These are phyloP conservation scores for Charaxes varanes DNA, from an alignment of 1,140 invertebrate species.

Conservation along the genomic window DNA sequence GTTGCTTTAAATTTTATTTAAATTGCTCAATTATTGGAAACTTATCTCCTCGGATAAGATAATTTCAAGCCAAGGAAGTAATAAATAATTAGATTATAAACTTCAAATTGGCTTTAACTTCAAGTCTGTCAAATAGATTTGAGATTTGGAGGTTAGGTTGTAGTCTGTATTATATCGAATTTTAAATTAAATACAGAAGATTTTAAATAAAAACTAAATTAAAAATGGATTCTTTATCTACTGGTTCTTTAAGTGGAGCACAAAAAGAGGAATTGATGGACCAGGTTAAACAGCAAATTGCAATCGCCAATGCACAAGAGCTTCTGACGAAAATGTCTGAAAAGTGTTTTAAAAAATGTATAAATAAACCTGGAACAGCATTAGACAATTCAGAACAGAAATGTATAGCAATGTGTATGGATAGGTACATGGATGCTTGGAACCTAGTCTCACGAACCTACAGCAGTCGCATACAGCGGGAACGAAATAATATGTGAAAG, in stretches of 20 bases:
- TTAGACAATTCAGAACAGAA: constrained; percentile 96
- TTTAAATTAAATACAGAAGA: constrained; percentile 1
- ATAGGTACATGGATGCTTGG: constrained; percentile 97
- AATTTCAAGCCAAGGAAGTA: too few relatives aligned
- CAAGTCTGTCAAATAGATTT: too few relatives aligned
- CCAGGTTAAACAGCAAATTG: constrained; percentile 96
- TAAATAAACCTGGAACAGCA: constrained; percentile 91
- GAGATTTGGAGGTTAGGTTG: constrained; percentile 19
- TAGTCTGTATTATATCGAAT: constrained; percentile 11
- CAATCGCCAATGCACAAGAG: constrained; percentile 95
- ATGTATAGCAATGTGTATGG: constrained; percentile 98
- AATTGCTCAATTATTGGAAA: too few relatives aligned
- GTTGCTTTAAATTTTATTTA: too few relatives aligned
- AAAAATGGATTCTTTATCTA: constrained; percentile 57
- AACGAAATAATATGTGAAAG: constrained; percentile 76
- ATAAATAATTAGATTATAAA: too few relatives aligned
- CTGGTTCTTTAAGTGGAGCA: constrained; percentile 74
- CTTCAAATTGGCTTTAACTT: too few relatives aligned
- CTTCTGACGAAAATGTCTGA: constrained; percentile 96
- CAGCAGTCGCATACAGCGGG: constrained; percentile 85
- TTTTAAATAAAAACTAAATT: constrained; percentile 11
- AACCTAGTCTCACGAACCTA: constrained; percentile 92
- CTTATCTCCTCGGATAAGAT: too few relatives aligned
- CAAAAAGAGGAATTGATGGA: constrained; percentile 95
- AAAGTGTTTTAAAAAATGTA: constrained; percentile 97